phyloP scores from a whole-genome alignment of 2,888 invertebrate genomes.

The Nymphalis c-album region DNA sequence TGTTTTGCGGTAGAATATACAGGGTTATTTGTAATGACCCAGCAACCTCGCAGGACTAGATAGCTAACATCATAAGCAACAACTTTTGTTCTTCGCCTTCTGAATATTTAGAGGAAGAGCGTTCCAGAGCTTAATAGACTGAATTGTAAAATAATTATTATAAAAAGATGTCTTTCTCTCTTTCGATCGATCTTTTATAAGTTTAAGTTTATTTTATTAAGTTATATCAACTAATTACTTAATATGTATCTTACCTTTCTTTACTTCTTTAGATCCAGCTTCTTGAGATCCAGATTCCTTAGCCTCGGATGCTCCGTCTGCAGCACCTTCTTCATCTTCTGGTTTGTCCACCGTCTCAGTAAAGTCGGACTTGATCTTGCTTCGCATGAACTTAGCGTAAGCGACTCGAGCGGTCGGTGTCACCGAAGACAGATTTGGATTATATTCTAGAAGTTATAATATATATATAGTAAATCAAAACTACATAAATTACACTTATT shows the following conservation, averaged over 20 bases:
- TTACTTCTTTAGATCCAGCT: neutral
- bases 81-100: no score
- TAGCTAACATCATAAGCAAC: no score
- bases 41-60: no score
- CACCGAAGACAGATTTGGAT: constrained; percentile 88
- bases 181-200: no score
- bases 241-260: constrained; percentile 3
- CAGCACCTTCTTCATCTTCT: constrained; percentile 58
- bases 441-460: constrained; percentile 82
- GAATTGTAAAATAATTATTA: no score
- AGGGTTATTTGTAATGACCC: no score
- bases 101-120: no score
- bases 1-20: no score
- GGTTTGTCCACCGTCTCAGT: constrained; percentile 48
- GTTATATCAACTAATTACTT: neutral
- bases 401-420: constrained; percentile 90
- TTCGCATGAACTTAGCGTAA: constrained; percentile 93
- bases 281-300: neutral
- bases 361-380: constrained; percentile 84
- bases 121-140: no score
- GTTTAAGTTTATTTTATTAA: no score
- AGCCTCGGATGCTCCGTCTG: constrained; percentile 48
- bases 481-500: neutral
- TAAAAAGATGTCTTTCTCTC: no score
- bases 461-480: no score